A percentile compares a stretch with the other conserved stretches of the same genome.
phyloP scores from a whole-genome alignment of 2,888 invertebrate genomes.

The Drosophila neotestacea region DNA sequence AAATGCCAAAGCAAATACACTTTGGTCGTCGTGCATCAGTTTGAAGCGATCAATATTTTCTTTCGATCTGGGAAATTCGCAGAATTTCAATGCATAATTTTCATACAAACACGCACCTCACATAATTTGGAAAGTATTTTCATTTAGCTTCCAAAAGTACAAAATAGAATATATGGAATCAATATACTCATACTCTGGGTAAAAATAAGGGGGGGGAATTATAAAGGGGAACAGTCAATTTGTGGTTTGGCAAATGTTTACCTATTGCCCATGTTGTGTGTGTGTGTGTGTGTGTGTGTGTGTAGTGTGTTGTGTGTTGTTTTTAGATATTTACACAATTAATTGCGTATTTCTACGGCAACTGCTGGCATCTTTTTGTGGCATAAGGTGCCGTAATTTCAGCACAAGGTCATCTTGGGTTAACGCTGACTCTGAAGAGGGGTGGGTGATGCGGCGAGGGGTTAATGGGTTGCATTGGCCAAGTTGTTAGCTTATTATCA shows the following conservation, averaged over 20 bases:
- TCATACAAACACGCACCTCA: neutral
- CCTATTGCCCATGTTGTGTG: slow-evolving; percentile 15
- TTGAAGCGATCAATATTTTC: slow-evolving; percentile 7
- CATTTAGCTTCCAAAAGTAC: slow-evolving; percentile 40
- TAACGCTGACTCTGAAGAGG: neutral
- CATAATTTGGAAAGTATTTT: slow-evolving; percentile 59
- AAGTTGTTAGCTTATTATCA: slow-evolving; percentile 15
- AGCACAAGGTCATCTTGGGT: slow-evolving; percentile 52
- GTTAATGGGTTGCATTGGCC: slow-evolving; percentile 29
- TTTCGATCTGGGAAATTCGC: slow-evolving; percentile 19
- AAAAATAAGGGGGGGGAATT: no score
- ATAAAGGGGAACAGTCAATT: neutral
- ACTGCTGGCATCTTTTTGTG: slow-evolving; percentile 19
- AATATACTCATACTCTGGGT: neutral
- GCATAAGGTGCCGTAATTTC: slow-evolving; percentile 46
- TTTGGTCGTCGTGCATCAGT: neutral
- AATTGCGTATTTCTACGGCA: slow-evolving; percentile 49
- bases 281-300: slow-evolving; percentile 37
- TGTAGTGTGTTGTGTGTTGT: slow-evolving; percentile 44
- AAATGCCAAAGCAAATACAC: slow-evolving; percentile 36
- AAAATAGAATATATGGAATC: slow-evolving; percentile 26
- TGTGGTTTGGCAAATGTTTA: slow-evolving; percentile 45
- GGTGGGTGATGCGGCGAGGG: neutral
- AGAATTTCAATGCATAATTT: slow-evolving; percentile 59
- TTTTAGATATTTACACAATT: slow-evolving; percentile 73